Evolutionary conservation across 2,888 invertebrate species (phyloP).

Genomic region (Pinctada fucata): DNA sequence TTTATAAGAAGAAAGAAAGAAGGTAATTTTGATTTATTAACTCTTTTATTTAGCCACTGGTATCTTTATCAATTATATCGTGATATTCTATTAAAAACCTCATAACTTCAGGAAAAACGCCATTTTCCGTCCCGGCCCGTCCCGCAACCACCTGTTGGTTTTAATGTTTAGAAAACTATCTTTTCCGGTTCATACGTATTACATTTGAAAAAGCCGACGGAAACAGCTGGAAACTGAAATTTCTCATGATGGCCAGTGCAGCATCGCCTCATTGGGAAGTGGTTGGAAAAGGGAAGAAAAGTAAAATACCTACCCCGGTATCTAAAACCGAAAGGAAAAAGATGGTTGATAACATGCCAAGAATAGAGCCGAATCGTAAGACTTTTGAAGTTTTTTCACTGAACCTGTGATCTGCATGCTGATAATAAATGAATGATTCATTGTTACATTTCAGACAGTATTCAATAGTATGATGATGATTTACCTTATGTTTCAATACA

Average conservation of each 20-base stretch:
- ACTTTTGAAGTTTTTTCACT: no score
- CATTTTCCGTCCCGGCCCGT: no score
- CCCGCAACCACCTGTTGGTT: no score
- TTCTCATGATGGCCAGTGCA: neutral
- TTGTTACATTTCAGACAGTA: neutral
- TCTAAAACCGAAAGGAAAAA: constrained; percentile 63
- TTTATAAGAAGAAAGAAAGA: no score
- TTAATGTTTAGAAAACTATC: no score
- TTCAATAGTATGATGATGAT: neutral
- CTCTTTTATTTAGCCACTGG: no score
- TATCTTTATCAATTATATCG: no score
- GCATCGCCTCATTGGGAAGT: constrained; percentile 62
- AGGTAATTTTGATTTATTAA: no score
- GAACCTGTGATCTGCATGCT: no score
- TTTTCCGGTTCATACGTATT: neutral
- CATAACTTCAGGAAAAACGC: no score
- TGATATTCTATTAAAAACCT: no score
- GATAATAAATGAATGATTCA: no score
- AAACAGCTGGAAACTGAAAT: neutral
- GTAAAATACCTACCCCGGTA: constrained; percentile 50
- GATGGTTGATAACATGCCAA: constrained; percentile 64
- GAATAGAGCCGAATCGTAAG: constrained; percentile 60
- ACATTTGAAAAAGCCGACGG: neutral
- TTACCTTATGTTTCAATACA: neutral
- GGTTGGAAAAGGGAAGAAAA: constrained; percentile 64